phyloP scores from a whole-genome alignment of 1,140 invertebrate species.

The Hyposmocoma kahamanoa region DNA sequence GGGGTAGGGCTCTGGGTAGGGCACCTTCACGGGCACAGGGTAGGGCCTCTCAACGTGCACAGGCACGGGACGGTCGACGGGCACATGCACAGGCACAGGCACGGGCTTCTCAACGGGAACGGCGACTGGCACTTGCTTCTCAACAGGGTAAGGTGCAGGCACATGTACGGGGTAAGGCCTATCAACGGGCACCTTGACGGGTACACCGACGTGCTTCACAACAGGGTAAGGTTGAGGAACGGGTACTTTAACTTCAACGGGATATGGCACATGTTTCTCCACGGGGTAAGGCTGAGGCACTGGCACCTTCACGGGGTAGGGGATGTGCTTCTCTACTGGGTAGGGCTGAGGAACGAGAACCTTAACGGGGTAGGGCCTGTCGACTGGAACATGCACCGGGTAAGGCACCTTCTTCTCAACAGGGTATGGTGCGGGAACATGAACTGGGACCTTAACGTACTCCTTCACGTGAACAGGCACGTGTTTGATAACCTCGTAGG shows the following conservation, averaged over 20 bases:
- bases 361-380: slow-evolving; percentile 78
- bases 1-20: slow-evolving; percentile 73
- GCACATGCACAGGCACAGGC: slow-evolving; percentile 76
- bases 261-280: slow-evolving; percentile 77
- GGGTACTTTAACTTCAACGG: slow-evolving; percentile 75
- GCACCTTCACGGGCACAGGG: slow-evolving; percentile 73
- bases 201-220: slow-evolving; percentile 68
- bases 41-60: slow-evolving; percentile 74
- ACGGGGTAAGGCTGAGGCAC: slow-evolving; percentile 79
- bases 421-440: slow-evolving; percentile 75
- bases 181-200: slow-evolving; percentile 75
- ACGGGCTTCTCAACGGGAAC: slow-evolving; percentile 75
- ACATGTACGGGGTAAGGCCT: slow-evolving; percentile 78
- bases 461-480: slow-evolving; percentile 76
- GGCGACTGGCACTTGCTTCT: slow-evolving; percentile 75
- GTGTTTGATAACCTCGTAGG: slow-evolving; percentile 77
- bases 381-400: slow-evolving; percentile 79
- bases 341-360: slow-evolving; percentile 80
- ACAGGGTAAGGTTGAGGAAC: slow-evolving; percentile 77
- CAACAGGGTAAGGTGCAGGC: slow-evolving; percentile 76
- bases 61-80: slow-evolving; percentile 72
- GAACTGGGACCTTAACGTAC: slow-evolving; percentile 79
- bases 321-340: slow-evolving; percentile 79
- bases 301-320: slow-evolving; percentile 77
- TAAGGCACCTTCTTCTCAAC: slow-evolving; percentile 77